Evolutionary conservation across 2,888 invertebrate genomes (phyloP), one percentile per base, ranked within the genome.

Genomic region (Anticlea derivata): DNA sequence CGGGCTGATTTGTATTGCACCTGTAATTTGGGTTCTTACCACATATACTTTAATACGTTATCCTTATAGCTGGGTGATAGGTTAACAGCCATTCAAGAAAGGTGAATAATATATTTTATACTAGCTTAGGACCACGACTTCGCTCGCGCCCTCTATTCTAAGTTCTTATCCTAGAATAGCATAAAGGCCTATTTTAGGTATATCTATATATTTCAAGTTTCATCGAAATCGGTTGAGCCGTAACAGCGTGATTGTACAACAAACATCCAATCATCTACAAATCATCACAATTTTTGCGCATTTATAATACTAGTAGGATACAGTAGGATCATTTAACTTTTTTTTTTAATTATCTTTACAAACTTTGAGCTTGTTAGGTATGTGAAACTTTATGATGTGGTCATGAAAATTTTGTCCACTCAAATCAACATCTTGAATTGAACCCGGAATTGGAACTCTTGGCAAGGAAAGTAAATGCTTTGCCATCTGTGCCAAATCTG

Each of bases 401-500:
- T n/a, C n/a, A 17, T 17, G 4, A 3, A 17, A 17, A 17, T 3
- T 17, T 8, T 26, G 33, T 33, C 27, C 7, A 31, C 11, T 33
- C 12, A 34, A 43, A 35, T 2, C 5, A 20, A 7, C 8, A 30
- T 40, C n/a, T 7, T 23, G 40, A 48, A 46, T 46, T 43, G 29
- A 50, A 54, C 50, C 27, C 57, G 50, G 51, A 61, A 56, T 50
- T 47, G 38, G 52, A 58, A 47, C 49, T 50, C 34, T 58, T 61
- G 50, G 54, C 55, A 55, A 47, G 13, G 37, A 34, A 37, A 51
- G 5, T 50, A 37, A 43, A 55, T 47, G 50, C 33, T 23, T 10
- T 45, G 35, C 10, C 47, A 55, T 26, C 49, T 37, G 29, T 43
- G 57, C 60, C 50, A 57, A 60, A 50, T 55, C 37, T 47, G 24